Evolutionary conservation across 1,140 invertebrate genomes (phyloP).

Genomic region (Campoletis sonorensis): DNA sequence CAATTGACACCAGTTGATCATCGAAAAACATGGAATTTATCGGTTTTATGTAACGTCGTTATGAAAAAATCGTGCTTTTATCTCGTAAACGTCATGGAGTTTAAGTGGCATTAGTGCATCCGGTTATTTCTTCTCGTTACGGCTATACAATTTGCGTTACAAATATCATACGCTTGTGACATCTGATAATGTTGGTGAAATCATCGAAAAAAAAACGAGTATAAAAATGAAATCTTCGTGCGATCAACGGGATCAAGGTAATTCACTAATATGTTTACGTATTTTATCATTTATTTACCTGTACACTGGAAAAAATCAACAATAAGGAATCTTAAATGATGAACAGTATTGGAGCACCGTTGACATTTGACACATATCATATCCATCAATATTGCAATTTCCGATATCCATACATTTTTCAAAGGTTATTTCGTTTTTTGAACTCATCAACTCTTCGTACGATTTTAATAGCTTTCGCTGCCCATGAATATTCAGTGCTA

Average conservation of each 20-base stretch:
- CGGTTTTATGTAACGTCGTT: too few relatives aligned
- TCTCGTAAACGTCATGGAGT: neutral
- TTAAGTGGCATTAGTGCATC: constrained; percentile 18
- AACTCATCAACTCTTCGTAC: too few relatives aligned
- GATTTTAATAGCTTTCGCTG: too few relatives aligned
- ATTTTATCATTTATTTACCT: neutral
- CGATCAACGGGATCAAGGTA: neutral
- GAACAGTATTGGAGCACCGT: too few relatives aligned
- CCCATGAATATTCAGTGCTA: too few relatives aligned
- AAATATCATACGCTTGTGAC: neutral
- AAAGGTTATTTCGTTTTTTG: too few relatives aligned
- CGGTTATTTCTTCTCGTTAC: constrained; percentile 20
- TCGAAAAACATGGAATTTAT: too few relatives aligned
- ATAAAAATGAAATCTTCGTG: neutral
- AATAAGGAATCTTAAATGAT: too few relatives aligned
- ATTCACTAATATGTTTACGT: neutral
- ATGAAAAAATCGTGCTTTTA: neutral
- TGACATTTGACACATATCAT: too few relatives aligned
- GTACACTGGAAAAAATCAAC: neutral
- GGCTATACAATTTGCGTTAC: neutral
- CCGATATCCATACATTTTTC: too few relatives aligned
- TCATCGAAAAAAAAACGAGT: neutral
- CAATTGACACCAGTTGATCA: too few relatives aligned
- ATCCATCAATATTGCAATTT: too few relatives aligned
- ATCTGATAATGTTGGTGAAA: neutral